Percentiles rank a stretch among this genome's conserved stretches.
phyloP scores from a whole-genome alignment of 2,888 invertebrate genomes.

The Noctuana brunneofusca region DNA sequence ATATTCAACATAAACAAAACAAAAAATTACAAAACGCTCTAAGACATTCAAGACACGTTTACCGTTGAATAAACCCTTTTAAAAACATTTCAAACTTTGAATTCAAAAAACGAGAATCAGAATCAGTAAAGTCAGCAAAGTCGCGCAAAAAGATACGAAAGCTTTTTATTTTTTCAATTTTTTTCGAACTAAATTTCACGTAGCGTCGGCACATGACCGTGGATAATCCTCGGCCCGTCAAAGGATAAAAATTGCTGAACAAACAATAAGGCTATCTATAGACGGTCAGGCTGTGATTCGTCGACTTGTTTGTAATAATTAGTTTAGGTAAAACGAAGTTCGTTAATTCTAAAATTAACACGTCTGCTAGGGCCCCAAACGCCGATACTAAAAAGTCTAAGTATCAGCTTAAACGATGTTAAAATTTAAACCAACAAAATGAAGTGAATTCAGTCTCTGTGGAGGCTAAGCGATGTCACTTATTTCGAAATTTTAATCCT shows the following conservation, averaged over 20 bases:
- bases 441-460: conserved; percentile 6
- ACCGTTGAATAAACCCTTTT: not conserved
- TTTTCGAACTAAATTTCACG: conserved; percentile 8
- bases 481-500: conserved; percentile 25
- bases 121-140: not conserved
- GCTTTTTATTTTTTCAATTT: not conserved
- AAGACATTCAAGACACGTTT: not conserved
- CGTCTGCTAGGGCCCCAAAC: not conserved
- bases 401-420: not conserved
- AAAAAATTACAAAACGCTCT: not conserved
- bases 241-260: conserved; percentile 14
- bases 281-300: not conserved
- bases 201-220: not conserved
- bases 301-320: no score
- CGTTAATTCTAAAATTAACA: no score
- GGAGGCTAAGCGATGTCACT: conserved; percentile 12
- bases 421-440: conserved; percentile 13
- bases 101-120: not conserved
- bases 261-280: conserved; percentile 16
- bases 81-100: not conserved
- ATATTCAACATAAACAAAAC: no score
- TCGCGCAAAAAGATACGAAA: not conserved
- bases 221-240: conserved; percentile 12
- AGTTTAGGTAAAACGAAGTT: no score
- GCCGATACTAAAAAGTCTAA: no score